Evolutionary conservation across 2,797 vertebrate species (phyloP).

Genomic region (Malacoraja senta): DNA sequence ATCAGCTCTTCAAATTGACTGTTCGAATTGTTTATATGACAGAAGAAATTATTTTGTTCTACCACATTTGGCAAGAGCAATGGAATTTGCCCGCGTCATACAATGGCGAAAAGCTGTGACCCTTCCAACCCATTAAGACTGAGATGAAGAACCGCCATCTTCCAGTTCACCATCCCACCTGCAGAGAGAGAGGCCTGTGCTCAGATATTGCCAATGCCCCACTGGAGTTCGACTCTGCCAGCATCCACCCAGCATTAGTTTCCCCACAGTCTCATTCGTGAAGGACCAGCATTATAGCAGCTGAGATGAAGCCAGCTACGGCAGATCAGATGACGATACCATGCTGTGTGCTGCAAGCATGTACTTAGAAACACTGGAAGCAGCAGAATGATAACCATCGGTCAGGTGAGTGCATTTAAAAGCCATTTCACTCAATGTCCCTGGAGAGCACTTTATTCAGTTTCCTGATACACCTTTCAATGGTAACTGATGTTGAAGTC

Average conservation of each 20-base stretch:
- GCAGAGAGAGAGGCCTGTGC: background rate
- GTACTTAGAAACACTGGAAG: background rate
- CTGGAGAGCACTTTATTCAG: background rate
- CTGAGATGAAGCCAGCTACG: background rate
- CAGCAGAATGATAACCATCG: background rate
- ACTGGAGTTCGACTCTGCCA: background rate
- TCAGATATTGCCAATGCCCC: background rate
- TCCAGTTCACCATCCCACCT: background rate
- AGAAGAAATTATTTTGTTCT: background rate
- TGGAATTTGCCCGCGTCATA: background rate
- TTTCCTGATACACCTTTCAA: background rate
- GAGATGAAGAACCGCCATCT: background rate
- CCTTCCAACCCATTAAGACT: background rate
- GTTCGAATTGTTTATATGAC: background rate
- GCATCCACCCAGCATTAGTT: background rate
- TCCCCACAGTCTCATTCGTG: background rate
- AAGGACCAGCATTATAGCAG: background rate
- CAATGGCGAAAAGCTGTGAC: background rate
- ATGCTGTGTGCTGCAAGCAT: background rate
- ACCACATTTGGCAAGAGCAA: background rate
- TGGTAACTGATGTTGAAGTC: background rate
- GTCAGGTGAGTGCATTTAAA: background rate
- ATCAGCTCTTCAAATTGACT: background rate
- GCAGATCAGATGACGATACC: no score
- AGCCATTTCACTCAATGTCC: constrained; percentile 1